phyloP scores from a whole-genome alignment of 2,888 invertebrate genomes.

The Cecidostiba fungosa region DNA sequence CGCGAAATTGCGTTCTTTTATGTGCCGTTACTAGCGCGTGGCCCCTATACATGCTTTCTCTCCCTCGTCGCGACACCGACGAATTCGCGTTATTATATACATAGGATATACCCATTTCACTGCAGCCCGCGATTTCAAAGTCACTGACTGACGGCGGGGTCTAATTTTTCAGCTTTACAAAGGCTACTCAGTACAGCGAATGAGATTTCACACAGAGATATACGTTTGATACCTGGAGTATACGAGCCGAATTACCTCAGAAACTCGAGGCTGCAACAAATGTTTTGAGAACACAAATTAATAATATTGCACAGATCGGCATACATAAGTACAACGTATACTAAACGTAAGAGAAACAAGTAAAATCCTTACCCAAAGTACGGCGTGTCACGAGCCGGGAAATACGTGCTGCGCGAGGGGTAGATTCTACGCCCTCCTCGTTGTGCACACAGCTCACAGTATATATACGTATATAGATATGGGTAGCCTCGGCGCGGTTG shows the following conservation, averaged over 20 bases:
- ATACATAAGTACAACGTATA: too few relatives aligned
- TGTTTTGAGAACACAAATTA: too few relatives aligned
- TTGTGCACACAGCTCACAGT: not conserved
- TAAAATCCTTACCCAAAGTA: not conserved
- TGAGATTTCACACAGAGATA: not conserved
- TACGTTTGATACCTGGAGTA: not conserved
- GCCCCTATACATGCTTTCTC: slow-evolving; percentile 28
- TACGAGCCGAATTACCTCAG: too few relatives aligned
- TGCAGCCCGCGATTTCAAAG: not conserved
- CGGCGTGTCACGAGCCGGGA: not conserved
- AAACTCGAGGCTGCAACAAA: too few relatives aligned
- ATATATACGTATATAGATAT: not conserved
- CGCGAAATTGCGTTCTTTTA: slow-evolving; percentile 33
- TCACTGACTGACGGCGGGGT: not conserved
- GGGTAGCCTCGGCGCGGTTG: not conserved
- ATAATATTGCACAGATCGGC: too few relatives aligned
- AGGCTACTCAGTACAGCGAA: not conserved
- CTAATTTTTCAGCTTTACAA: not conserved
- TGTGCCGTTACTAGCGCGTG: slow-evolving; percentile 34
- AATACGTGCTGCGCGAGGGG: not conserved
- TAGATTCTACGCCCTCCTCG: slow-evolving; percentile 3
- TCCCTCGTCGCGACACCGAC: not conserved
- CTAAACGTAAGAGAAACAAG: not conserved
- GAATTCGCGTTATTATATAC: not conserved
- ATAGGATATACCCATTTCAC: not conserved